A percentile compares a stretch with the other conserved stretches of the same genome.
Evolutionary conservation across 1,140 invertebrate genomes (phyloP).

Genomic region (Aleiodes sp.): DNA sequence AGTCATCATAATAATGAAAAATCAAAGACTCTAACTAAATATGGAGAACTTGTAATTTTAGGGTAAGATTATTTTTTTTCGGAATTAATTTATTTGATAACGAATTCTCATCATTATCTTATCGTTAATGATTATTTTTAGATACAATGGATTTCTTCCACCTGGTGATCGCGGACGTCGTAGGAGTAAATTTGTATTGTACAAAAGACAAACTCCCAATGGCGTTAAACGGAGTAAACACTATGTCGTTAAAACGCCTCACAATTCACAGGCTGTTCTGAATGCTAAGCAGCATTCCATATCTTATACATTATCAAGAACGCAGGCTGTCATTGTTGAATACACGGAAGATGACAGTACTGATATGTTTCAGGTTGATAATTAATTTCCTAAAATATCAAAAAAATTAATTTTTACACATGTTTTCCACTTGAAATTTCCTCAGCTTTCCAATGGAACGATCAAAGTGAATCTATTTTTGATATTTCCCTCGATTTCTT

Average conservation of each 20-base stretch:
- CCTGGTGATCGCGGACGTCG: constrained; percentile 91
- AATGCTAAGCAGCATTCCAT: constrained; percentile 93
- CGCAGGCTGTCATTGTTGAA: constrained; percentile 97
- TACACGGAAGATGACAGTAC: constrained; percentile 94
- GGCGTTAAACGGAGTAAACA: constrained; percentile 95
- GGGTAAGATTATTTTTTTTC: constrained; percentile 73
- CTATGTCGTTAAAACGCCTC: constrained; percentile 93
- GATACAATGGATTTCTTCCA: constrained; percentile 95
- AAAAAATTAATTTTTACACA: neutral
- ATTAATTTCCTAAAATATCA: neutral
- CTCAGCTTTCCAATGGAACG: too few relatives aligned
- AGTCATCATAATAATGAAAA: constrained; percentile 65
- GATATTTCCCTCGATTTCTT: too few relatives aligned
- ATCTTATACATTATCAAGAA: constrained; percentile 95
- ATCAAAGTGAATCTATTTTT: too few relatives aligned
- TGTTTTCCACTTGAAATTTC: too few relatives aligned
- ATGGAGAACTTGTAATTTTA: constrained; percentile 92
- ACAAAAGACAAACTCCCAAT: constrained; percentile 84
- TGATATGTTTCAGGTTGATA: constrained; percentile 95
- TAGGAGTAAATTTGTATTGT: constrained; percentile 93
- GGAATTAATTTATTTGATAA: neutral
- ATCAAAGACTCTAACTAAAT: constrained; percentile 82
- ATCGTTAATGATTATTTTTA: neutral
- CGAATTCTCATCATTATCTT: neutral
- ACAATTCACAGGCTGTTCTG: constrained; percentile 89